Evolutionary conservation across 2,888 invertebrate species (phyloP).

Genomic region (Anagyrus pseudococci): DNA sequence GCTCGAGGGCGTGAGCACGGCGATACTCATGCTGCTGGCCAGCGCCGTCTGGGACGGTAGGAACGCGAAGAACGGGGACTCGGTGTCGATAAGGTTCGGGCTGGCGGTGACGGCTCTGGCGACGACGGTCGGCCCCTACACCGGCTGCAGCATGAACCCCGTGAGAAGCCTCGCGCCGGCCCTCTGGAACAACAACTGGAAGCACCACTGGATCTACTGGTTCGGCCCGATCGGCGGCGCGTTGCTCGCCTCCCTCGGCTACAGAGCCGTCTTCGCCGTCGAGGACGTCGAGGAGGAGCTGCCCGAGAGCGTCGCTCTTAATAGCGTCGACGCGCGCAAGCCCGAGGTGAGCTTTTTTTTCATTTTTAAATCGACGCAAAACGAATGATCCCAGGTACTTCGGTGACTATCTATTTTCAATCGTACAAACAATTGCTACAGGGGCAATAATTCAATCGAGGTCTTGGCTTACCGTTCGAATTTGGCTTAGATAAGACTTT

Average conservation of each 20-base stretch:
- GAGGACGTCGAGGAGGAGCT: constrained; percentile 35
- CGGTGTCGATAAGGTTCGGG: constrained; percentile 60
- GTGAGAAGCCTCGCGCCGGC: constrained; percentile 64
- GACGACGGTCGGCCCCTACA: constrained; percentile 63
- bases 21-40: constrained; percentile 57
- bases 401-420: too few species aligned
- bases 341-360: constrained; percentile 28
- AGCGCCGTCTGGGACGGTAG: constrained; percentile 60
- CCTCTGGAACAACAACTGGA: constrained; percentile 58
- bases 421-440: too few species aligned
- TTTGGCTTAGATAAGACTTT: too few species aligned
- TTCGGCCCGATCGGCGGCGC: constrained; percentile 56
- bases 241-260: constrained; percentile 49
- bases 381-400: too few species aligned
- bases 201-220: constrained; percentile 59
- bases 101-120: constrained; percentile 58
- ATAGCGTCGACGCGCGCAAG: constrained; percentile 37
- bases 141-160: constrained; percentile 75
- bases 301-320: constrained; percentile 52
- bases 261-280: constrained; percentile 49
- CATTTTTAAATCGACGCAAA: too few species aligned
- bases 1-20: constrained; percentile 57
- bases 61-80: constrained; percentile 56
- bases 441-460: too few species aligned
- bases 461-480: too few species aligned